These are phyloP conservation scores for Coregonus sp. DNA, from an alignment of 2,797 vertebrate genomes.

Conservation along the genomic window DNA sequence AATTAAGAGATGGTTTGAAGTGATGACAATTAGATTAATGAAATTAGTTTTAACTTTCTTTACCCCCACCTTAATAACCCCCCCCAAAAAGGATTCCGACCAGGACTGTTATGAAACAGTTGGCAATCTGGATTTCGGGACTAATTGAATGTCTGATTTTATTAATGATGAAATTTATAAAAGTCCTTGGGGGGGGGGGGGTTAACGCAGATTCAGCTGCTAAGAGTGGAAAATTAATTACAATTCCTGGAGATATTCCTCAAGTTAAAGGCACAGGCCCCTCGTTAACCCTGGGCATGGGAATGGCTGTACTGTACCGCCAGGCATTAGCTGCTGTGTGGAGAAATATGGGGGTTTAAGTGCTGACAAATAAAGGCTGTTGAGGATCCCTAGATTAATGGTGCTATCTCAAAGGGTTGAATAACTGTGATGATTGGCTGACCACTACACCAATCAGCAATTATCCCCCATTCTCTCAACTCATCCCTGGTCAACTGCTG, in stretches of 20 bases:
- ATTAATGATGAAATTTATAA: slow-evolving; percentile 99
- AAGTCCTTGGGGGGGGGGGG: slow-evolving; percentile 87
- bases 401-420: slow-evolving; percentile 25
- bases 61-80: slow-evolving; percentile 56
- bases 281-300: slow-evolving; percentile 61
- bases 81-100: slow-evolving; percentile 70
- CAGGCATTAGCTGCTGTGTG: slow-evolving; percentile 33
- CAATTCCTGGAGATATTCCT: slow-evolving; percentile 83
- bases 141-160: slow-evolving; percentile 99
- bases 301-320: slow-evolving; percentile 43
- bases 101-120: slow-evolving; percentile 85
- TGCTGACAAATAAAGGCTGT: slow-evolving; percentile 51
- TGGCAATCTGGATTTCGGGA: slow-evolving; percentile 87
- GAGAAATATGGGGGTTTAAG: slow-evolving; percentile 53
- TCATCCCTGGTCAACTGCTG: slow-evolving; percentile 9
- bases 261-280: slow-evolving; percentile 74
- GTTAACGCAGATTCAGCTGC: slow-evolving; percentile 94
- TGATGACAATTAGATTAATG: slow-evolving; percentile 99
- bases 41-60: slow-evolving; percentile 87
- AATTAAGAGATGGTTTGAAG: slow-evolving; percentile 98
- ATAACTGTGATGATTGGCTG: slow-evolving; percentile 33
- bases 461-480: slow-evolving; percentile 32
- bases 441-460: slow-evolving; percentile 32
- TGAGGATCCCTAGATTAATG: slow-evolving; percentile 40
- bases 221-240: slow-evolving; percentile 92